Percentiles rank a stretch among this genome's conserved stretches.
Conservation (phyloP, 2,888 invertebrate genomes). For the Tupiocoris notatus region DNA sequence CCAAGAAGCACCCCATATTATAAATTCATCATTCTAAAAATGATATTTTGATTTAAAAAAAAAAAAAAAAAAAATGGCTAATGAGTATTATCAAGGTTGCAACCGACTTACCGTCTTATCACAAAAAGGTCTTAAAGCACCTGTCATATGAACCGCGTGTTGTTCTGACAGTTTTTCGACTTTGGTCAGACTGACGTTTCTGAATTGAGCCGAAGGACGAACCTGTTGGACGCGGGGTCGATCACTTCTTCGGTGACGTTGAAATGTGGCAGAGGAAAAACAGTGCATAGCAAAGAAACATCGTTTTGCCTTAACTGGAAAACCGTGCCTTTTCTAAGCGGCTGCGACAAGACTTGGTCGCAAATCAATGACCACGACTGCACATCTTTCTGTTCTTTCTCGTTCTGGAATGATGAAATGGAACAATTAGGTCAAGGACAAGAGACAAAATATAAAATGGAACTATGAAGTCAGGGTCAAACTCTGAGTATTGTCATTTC, state of each 20-base stretch:
- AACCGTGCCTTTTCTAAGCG: constrained; percentile 75
- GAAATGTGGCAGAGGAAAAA: constrained; percentile 86
- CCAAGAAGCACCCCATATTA: too few relatives aligned
- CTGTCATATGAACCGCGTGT: constrained; percentile 44
- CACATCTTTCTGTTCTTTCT: constrained; percentile 73
- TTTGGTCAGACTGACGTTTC: constrained; percentile 88
- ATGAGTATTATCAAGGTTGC: neutral
- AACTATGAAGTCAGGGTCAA: too few relatives aligned
- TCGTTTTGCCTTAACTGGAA: constrained; percentile 93
- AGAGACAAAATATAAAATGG: neutral
- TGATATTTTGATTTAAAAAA: too few relatives aligned
- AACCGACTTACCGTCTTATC: constrained; percentile 5
- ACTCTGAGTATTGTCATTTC: too few relatives aligned
- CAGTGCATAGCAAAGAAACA: constrained; percentile 83
- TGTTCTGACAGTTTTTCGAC: constrained; percentile 39
- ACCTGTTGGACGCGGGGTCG: constrained; percentile 93
- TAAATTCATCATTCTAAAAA: too few relatives aligned
- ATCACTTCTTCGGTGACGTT: constrained; percentile 94
- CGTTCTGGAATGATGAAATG: constrained; percentile 61
- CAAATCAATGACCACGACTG: constrained; percentile 96
- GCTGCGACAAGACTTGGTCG: constrained; percentile 84
- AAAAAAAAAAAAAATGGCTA: neutral
- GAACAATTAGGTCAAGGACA: too few relatives aligned
- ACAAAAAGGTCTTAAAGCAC: constrained; percentile 20
- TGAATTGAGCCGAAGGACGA: constrained; percentile 88